Evolutionary conservation across 2,797 vertebrate species (phyloP), one percentile per base, ranked within the genome.

Genomic region (Pantherophis alleghaniensis): DNA sequence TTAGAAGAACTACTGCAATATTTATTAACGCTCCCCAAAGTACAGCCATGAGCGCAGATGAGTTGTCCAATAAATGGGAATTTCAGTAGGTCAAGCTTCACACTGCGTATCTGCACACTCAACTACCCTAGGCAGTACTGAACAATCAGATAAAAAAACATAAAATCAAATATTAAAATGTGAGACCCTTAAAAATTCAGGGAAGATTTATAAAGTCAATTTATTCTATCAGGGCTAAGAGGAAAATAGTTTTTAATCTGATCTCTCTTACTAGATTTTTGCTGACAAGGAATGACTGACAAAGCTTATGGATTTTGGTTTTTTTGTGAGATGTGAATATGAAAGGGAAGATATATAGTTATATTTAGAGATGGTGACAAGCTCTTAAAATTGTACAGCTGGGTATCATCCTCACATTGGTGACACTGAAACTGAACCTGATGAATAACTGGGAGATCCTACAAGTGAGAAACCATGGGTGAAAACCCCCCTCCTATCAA

Each of bases 1-100:
- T 96, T 95, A 96, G 92, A 95, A 96, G 96, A 95, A 96, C 94
- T 90, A 91, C 90, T 95, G 96, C 96, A 95, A 95, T 96, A 96
- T 96, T 96, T 96, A 97, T 96, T 95, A 95, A 93, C 92, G 92
- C 95, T 95, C 96, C 94, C 69, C 59, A 90, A 95, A 89, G 94
- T 60, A 24, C 61, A 94, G 91, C 0, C 60, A 88, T 9, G 0
- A 91, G 93, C 94, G 95, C 96, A 94, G 89, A 7, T 94, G 94
- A 55, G 91, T 3, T 13, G 92, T 91, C 5, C 63, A 91, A 59
- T 94, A 94, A 90, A 91, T 91, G 74, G 89, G 94, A 94, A 97
- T 96, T 96, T 95, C 92, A 95, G 93, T 94, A 94, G 94, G 92
- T 95, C 96, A 94, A 92, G 96, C 95, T 94, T 96, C 88, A 42